Conservation (phyloP, 1,140 invertebrate genomes). For the Aporrectodea caliginosa region DNA sequence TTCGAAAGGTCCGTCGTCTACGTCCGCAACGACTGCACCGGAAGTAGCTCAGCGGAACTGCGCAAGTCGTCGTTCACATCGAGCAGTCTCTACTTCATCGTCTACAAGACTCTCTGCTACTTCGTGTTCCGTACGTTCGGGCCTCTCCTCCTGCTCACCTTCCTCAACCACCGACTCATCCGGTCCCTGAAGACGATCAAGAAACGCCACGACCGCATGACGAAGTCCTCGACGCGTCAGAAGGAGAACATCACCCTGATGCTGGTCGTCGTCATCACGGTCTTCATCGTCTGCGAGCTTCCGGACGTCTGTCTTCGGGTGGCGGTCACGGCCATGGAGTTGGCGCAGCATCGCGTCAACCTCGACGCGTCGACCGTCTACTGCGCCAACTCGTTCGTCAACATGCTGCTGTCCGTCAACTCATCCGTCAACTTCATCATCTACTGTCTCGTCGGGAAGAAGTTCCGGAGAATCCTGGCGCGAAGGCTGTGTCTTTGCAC, state of each 20-base stretch:
- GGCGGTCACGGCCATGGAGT: conserved; percentile 9
- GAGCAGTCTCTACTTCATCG: conserved; percentile 21
- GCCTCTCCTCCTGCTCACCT: conserved; percentile 10
- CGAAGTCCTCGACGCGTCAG: conserved; percentile 9
- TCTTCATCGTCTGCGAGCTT: conserved; percentile 30
- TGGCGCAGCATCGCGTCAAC: neutral
- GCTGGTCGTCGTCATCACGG: conserved; percentile 29
- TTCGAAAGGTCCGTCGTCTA: conserved; percentile 21
- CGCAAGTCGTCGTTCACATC: neutral
- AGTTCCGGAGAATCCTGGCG: conserved; percentile 27
- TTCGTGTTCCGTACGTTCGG: conserved; percentile 21
- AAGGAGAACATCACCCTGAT: conserved; percentile 24
- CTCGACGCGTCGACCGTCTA: neutral
- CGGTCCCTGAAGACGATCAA: neutral
- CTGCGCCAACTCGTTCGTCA: conserved; percentile 14
- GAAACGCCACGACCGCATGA: conserved; percentile 10
- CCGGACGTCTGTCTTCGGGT: conserved; percentile 27
- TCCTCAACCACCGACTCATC: conserved; percentile 20
- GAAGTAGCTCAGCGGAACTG: neutral
- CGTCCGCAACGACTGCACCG: conserved; percentile 6
- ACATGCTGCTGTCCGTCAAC: conserved; percentile 28
- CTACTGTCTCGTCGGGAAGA: conserved; percentile 29
- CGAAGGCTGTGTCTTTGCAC: conserved; percentile 7
- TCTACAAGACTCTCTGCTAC: conserved; percentile 28
- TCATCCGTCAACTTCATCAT: conserved; percentile 29